These are phyloP conservation scores for Rhysida immarginata DNA, from an alignment of 1,140 invertebrate species.

Conservation along the genomic window DNA sequence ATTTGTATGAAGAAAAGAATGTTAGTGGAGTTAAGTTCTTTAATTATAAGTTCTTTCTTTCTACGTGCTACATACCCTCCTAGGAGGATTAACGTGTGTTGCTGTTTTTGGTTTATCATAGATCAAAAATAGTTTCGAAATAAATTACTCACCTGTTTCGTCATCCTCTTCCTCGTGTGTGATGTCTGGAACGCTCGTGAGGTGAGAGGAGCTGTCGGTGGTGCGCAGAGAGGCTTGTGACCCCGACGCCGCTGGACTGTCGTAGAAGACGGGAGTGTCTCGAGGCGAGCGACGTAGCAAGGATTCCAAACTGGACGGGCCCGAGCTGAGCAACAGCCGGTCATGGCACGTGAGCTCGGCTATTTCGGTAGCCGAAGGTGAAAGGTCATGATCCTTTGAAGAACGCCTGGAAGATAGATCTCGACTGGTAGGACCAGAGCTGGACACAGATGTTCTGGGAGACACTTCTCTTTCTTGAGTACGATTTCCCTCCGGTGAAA, in stretches of 20 bases:
- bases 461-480: background rate
- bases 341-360: background rate
- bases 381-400: constrained; percentile 8
- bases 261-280: constrained; percentile 2
- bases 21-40: too few relatives aligned
- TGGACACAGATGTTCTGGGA: background rate
- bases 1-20: too few relatives aligned
- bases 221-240: constrained; percentile 16
- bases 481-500: background rate
- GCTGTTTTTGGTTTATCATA: too few relatives aligned
- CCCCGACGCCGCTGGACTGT: constrained; percentile 21
- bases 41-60: too few relatives aligned
- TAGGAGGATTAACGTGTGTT: too few relatives aligned
- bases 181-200: constrained; percentile 33
- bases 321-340: constrained; percentile 30
- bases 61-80: too few relatives aligned
- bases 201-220: constrained; percentile 42
- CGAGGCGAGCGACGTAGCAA: constrained; percentile 23
- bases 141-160: constrained; percentile 21
- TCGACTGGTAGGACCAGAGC: background rate
- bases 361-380: constrained; percentile 1
- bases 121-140: too few relatives aligned
- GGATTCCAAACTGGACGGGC: constrained; percentile 53
- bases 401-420: constrained; percentile 10
- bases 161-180: constrained; percentile 20